Evolutionary conservation across 2,797 vertebrate species (phyloP).

Genomic region (Enteromius paludinosus): DNA sequence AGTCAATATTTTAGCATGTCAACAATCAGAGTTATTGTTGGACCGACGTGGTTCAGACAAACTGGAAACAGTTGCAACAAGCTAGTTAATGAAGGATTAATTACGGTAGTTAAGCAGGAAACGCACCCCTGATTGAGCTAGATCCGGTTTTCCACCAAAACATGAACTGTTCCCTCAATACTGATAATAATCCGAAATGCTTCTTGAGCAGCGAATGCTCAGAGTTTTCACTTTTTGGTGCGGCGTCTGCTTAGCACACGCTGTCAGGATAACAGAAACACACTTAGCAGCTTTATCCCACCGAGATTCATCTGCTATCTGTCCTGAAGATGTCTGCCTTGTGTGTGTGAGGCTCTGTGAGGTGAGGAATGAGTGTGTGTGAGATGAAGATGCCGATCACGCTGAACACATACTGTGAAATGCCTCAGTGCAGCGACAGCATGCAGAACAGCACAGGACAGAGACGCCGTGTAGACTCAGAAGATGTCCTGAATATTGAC

Average conservation of each 20-base stretch:
- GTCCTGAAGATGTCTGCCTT: background rate
- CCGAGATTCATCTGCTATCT: constrained; percentile 61
- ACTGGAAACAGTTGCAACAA: background rate
- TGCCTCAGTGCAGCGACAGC: constrained; percentile 39
- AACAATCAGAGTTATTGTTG: background rate
- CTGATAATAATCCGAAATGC: background rate
- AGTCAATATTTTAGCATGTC: background rate
- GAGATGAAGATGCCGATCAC: constrained; percentile 59
- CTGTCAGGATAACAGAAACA: constrained; percentile 56
- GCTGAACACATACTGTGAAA: constrained; percentile 70
- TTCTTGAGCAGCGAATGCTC: too few species aligned
- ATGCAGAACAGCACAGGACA: constrained; percentile 26
- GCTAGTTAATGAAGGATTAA: background rate
- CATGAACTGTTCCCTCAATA: background rate
- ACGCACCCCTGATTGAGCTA: background rate
- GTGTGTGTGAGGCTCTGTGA: constrained; percentile 55
- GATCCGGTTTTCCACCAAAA: background rate
- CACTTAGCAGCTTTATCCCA: constrained; percentile 51
- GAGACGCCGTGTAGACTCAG: constrained; percentile 33
- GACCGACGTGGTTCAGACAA: too few species aligned
- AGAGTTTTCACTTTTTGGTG: constrained; percentile 1
- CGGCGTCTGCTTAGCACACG: constrained; percentile 27
- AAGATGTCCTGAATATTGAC: constrained; percentile 81
- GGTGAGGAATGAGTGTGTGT: constrained; percentile 49
- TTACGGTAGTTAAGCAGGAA: background rate